phyloP scores from a whole-genome alignment of 1,140 invertebrate species.

The Chrysomallon squamiferum region DNA sequence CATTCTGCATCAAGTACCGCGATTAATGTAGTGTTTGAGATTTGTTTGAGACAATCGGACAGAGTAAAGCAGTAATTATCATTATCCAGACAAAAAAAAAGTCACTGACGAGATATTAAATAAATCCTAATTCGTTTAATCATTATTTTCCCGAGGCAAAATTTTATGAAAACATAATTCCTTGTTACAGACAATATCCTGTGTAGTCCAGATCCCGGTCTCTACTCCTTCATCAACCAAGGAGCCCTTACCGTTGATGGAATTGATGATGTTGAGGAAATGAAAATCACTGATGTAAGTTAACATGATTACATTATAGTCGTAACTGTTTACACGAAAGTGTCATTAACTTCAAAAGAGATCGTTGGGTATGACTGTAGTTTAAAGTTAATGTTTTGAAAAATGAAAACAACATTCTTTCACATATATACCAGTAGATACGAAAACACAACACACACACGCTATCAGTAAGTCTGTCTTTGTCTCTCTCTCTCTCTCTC shows the following conservation, averaged over 20 bases:
- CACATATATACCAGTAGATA: background rate
- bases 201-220: conserved; percentile 82
- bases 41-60: too few relatives aligned
- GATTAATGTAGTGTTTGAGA: too few relatives aligned
- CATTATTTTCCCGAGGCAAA: too few relatives aligned
- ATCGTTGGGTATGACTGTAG: conserved; percentile 90
- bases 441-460: background rate
- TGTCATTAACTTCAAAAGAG: conserved; percentile 97
- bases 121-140: too few relatives aligned
- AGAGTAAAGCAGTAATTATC: too few relatives aligned
- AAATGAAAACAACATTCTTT: background rate
- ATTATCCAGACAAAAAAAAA: too few relatives aligned
- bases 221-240: conserved; percentile 92
- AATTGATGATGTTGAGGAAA: conserved; percentile 96
- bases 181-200: conserved; percentile 79
- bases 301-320: too few relatives aligned
- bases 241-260: conserved; percentile 95
- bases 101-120: too few relatives aligned
- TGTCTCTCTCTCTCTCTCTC: too few relatives aligned
- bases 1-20: too few relatives aligned
- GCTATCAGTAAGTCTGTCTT: background rate
- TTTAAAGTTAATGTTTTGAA: conserved; percentile 56
- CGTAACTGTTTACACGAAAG: conserved; percentile 90
- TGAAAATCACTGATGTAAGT: conserved; percentile 90
- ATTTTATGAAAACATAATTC: too few relatives aligned